Evolutionary conservation across 2,888 invertebrate species (phyloP).

Genomic region (Dermolepida albohirtum): DNA sequence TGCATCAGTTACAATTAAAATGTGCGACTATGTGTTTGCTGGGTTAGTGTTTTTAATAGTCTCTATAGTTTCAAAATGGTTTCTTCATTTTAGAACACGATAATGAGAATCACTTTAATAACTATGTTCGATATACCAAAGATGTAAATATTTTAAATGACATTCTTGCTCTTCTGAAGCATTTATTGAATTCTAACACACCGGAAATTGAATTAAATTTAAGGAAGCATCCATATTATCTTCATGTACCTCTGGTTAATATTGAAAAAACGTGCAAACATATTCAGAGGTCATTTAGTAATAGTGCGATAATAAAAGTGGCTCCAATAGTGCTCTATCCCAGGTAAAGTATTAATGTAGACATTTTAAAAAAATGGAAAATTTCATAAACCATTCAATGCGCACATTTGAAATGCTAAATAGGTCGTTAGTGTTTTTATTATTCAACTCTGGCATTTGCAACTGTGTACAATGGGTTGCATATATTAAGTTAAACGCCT

Average conservation of each 20-base stretch:
- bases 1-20: constrained; percentile 66
- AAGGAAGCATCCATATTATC: constrained; percentile 74
- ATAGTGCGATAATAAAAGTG: constrained; percentile 70
- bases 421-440: too few relatives aligned
- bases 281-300: constrained; percentile 67
- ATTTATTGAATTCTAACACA: constrained; percentile 58
- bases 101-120: constrained; percentile 61
- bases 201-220: constrained; percentile 62
- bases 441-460: too few relatives aligned
- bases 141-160: constrained; percentile 68
- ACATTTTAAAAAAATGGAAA: constrained; percentile 42
- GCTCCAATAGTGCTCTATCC: constrained; percentile 78
- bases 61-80: constrained; percentile 10
- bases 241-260: constrained; percentile 70
- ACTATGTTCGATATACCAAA: constrained; percentile 67
- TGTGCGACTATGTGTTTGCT: constrained; percentile 67
- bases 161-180: constrained; percentile 62
- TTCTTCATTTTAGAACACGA: constrained; percentile 45
- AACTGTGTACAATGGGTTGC: too few relatives aligned
- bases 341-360: constrained; percentile 66
- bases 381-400: too few relatives aligned
- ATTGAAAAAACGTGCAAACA: constrained; percentile 72
- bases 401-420: too few relatives aligned
- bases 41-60: constrained; percentile 52
- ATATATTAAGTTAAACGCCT: too few relatives aligned